These are phyloP conservation scores for Torymus tubicola DNA, from an alignment of 2,888 invertebrate genomes.

Conservation along the genomic window DNA sequence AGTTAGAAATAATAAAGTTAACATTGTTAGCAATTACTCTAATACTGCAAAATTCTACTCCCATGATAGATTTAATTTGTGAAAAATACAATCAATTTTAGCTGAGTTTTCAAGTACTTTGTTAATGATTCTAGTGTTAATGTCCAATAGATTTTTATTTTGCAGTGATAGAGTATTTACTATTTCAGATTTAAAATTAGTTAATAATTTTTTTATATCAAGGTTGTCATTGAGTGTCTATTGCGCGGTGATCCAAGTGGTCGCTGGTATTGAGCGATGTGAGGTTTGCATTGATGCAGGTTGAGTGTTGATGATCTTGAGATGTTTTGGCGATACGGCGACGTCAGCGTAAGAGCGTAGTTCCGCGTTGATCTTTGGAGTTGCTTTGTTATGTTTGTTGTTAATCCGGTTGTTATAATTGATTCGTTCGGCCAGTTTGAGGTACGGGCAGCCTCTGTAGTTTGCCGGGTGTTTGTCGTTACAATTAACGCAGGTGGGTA, in stretches of 20 bases:
- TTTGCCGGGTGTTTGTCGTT: constrained; percentile 22
- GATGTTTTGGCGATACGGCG: no score
- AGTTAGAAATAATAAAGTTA: constrained; percentile 24
- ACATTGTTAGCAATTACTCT: constrained; percentile 26
- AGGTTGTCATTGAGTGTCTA: no score
- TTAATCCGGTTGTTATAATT: neutral
- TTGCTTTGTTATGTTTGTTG: neutral
- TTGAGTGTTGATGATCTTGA: no score
- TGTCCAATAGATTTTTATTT: neutral
- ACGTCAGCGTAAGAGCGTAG: neutral
- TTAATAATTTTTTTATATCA: no score
- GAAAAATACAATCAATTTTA: constrained; percentile 13
- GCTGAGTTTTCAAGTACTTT: neutral
- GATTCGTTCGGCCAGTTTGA: neutral
- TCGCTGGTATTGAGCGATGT: no score
- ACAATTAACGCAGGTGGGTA: constrained; percentile 25
- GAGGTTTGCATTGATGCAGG: no score
- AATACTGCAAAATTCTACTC: neutral
- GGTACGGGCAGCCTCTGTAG: constrained; percentile 37
- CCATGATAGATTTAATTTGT: neutral
- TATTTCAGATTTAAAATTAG: neutral
- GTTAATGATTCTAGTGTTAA: neutral
- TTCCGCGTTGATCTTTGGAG: neutral
- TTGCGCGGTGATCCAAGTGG: no score
- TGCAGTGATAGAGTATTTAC: neutral